A percentile compares a stretch with the other conserved stretches of the same genome.
Conservation (phyloP, 2,113 vertebrate genomes). For the Oreotrochilus melanogaster region DNA sequence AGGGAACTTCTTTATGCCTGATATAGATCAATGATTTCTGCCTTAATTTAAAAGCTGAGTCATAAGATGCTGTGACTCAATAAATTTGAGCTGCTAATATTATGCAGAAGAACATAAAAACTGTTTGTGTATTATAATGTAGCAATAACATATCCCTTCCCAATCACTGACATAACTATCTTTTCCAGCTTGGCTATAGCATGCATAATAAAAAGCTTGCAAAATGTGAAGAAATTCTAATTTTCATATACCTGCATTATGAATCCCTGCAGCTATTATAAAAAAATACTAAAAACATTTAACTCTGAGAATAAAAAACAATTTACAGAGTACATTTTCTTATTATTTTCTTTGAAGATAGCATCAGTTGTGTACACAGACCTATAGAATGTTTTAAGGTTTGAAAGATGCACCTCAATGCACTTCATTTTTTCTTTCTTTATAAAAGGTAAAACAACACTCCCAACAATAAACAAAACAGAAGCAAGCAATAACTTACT, state of each 20-base stretch:
- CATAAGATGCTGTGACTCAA: conserved; percentile 65
- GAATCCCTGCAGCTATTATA: conserved; percentile 68
- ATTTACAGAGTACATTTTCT: conserved; percentile 45
- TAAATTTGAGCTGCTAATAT: conserved; percentile 74
- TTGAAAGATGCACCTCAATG: conserved; percentile 32
- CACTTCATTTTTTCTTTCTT: conserved; percentile 42
- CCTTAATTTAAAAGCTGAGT: conserved; percentile 72
- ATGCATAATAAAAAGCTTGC: conserved; percentile 73
- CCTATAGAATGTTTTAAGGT: not conserved
- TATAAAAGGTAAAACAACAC: conserved; percentile 36
- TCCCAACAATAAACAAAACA: conserved; percentile 44
- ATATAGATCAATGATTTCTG: conserved; percentile 64
- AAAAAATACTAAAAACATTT: not conserved
- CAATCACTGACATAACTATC: conserved; percentile 68
- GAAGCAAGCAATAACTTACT: conserved; percentile 34
- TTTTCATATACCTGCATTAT: conserved; percentile 66
- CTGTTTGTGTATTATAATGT: conserved; percentile 73
- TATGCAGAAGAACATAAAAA: conserved; percentile 76
- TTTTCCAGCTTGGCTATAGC: conserved; percentile 71
- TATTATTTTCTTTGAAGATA: conserved; percentile 41
- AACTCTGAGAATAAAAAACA: conserved; percentile 11
- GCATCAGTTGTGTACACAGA: conserved; percentile 20
- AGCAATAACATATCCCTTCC: conserved; percentile 68
- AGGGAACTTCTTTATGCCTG: conserved; percentile 56
- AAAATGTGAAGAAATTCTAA: conserved; percentile 67